phyloP scores from a whole-genome alignment of 2,113 vertebrate species.

The Larimichthys crocea region DNA sequence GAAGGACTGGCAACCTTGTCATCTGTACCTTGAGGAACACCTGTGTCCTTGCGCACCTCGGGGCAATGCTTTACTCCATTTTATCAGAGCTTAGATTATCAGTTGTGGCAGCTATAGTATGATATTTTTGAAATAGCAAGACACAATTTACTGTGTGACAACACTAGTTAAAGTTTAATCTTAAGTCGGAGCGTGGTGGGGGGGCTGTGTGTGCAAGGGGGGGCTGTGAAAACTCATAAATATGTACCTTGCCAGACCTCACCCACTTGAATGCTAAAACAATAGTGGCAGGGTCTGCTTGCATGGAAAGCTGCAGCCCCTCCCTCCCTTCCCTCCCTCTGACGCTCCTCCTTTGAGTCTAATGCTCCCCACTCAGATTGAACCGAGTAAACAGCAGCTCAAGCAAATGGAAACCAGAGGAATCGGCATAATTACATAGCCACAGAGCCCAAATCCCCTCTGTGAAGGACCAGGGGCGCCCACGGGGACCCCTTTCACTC shows the following conservation, averaged over 20 bases:
- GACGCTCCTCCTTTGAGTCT: conserved; percentile 23
- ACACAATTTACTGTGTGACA: conserved; percentile 74
- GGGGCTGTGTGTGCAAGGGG: background rate
- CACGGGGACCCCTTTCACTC: conserved; percentile 67
- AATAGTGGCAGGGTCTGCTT: conserved; percentile 47
- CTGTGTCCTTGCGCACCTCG: conserved; percentile 79
- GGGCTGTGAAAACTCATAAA: conserved; percentile 54
- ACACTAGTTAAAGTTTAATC: conserved; percentile 76
- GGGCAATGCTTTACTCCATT: conserved; percentile 60
- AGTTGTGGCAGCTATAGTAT: conserved; percentile 56
- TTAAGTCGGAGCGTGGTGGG: conserved; percentile 40
- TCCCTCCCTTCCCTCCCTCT: conserved; percentile 24
- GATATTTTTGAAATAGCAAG: conserved; percentile 67
- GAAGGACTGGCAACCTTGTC: conserved; percentile 73
- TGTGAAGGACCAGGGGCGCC: conserved; percentile 64
- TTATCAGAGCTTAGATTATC: conserved; percentile 74
- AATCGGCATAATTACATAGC: conserved; percentile 77
- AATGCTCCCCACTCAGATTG: conserved; percentile 46
- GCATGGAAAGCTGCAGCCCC: conserved; percentile 43
- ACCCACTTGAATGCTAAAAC: conserved; percentile 47
- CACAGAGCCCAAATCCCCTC: conserved; percentile 67
- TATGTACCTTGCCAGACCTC: conserved; percentile 50
- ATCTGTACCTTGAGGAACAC: conserved; percentile 78
- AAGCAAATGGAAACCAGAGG: conserved; percentile 67
- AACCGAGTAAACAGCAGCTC: conserved; percentile 71